phyloP scores from a whole-genome alignment of 2,113 vertebrate genomes.

The Brachyhypopomus gauderio region DNA sequence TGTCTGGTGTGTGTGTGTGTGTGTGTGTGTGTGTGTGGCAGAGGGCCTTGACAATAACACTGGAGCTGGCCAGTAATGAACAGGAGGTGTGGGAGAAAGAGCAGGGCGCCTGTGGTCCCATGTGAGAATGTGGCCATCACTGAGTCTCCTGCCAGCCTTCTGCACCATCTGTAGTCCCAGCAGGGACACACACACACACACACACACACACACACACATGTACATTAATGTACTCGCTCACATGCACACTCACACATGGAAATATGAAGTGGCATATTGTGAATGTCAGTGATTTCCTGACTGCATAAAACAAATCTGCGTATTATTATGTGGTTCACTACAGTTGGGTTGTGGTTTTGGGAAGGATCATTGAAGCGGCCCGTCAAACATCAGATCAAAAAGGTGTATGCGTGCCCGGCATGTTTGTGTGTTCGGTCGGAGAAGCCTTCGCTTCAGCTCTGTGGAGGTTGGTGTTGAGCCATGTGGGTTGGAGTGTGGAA shows the following conservation, averaged over 20 bases:
- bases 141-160: slow-evolving; percentile 67
- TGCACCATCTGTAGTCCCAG: slow-evolving; percentile 77
- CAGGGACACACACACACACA: slow-evolving; percentile 54
- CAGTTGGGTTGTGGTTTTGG: background rate
- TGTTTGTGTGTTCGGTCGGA: background rate
- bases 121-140: slow-evolving; percentile 77
- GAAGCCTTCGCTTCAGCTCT: background rate
- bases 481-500: background rate
- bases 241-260: slow-evolving; percentile 68
- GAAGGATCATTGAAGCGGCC: background rate
- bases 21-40: slow-evolving; percentile 45
- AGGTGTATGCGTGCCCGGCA: no score
- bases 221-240: slow-evolving; percentile 60
- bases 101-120: slow-evolving; percentile 74
- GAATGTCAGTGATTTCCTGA: slow-evolving; percentile 37
- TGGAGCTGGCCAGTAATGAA: slow-evolving; percentile 53
- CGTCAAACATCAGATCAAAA: background rate
- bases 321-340: slow-evolving; percentile 3
- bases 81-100: slow-evolving; percentile 68
- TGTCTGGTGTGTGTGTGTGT: slow-evolving; percentile 10
- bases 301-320: slow-evolving; percentile 44
- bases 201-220: slow-evolving; percentile 27
- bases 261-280: slow-evolving; percentile 40
- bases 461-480: background rate
- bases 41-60: slow-evolving; percentile 56